Evolutionary conservation across 2,113 vertebrate genomes (phyloP).

Genomic region (Notarius quadriscutis): DNA sequence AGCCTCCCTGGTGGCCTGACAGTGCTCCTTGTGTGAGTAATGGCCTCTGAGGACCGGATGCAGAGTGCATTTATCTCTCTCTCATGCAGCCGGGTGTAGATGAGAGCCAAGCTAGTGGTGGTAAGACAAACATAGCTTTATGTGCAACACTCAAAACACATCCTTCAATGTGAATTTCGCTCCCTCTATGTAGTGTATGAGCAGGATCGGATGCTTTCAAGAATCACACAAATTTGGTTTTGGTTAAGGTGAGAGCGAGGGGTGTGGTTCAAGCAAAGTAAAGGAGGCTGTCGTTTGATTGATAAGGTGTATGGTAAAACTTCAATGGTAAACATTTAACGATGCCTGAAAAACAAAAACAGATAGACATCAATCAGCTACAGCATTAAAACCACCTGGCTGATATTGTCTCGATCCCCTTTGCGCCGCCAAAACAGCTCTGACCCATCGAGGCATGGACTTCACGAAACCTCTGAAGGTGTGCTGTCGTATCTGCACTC

Average conservation of each 20-base stretch:
- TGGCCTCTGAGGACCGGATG: conserved; percentile 56
- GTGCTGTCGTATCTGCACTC: no score
- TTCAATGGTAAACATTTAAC: no score
- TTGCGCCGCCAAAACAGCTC: no score
- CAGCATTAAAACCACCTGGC: no score
- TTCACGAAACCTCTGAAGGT: no score
- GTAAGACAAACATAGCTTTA: conserved; percentile 18
- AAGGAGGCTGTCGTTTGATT: not conserved
- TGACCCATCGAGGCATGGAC: no score
- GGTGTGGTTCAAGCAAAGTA: not conserved
- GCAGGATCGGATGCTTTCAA: not conserved
- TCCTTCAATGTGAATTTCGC: not conserved
- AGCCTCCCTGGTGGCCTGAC: conserved; percentile 54
- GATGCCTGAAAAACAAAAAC: no score
- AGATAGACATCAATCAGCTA: no score
- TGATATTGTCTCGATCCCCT: no score
- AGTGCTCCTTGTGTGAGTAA: conserved; percentile 63
- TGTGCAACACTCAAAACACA: not conserved
- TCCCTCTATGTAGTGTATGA: not conserved
- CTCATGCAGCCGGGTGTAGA: conserved; percentile 8
- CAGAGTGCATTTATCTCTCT: conserved; percentile 61
- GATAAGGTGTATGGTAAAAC: not conserved
- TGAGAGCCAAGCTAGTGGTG: not conserved
- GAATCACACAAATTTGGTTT: not conserved
- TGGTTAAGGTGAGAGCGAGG: not conserved